Conservation (phyloP, 2,113 vertebrate species). For the Symphodus melops region DNA sequence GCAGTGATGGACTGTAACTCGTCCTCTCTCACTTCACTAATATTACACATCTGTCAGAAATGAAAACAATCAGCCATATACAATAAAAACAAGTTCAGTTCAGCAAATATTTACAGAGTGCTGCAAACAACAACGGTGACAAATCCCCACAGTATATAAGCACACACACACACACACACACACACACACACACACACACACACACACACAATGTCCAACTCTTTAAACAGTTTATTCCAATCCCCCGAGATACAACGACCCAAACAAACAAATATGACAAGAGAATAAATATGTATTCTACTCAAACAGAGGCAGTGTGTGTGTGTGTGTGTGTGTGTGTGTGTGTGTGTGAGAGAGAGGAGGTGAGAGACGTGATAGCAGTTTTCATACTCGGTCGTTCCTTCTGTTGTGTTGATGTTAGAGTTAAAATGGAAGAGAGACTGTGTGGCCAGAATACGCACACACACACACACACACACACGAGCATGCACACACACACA, state of each 20-base stretch:
- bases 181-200: background rate
- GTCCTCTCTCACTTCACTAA: no score
- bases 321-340: background rate
- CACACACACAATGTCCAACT: background rate
- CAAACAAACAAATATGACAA: conserved; percentile 33
- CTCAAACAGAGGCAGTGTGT: background rate
- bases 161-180: no score
- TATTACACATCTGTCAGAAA: no score
- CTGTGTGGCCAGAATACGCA: background rate
- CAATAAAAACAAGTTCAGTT: background rate
- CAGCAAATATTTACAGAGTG: conserved; percentile 9
- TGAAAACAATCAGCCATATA: no score
- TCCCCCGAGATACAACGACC: conserved; percentile 17
- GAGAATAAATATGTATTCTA: conserved; percentile 31
- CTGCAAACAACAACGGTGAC: conserved; percentile 11
- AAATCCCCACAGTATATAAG: background rate
- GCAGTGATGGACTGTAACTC: no score
- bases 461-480: background rate
- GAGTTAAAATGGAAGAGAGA: no score
- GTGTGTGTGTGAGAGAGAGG: no score
- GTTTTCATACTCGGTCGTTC: no score
- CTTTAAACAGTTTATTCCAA: conserved; percentile 42
- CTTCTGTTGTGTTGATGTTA: no score
- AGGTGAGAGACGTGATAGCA: no score
- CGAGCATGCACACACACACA: no score